Evolutionary conservation across 2,888 invertebrate genomes (phyloP).

Genomic region (Chrysopilus asiliformis): DNA sequence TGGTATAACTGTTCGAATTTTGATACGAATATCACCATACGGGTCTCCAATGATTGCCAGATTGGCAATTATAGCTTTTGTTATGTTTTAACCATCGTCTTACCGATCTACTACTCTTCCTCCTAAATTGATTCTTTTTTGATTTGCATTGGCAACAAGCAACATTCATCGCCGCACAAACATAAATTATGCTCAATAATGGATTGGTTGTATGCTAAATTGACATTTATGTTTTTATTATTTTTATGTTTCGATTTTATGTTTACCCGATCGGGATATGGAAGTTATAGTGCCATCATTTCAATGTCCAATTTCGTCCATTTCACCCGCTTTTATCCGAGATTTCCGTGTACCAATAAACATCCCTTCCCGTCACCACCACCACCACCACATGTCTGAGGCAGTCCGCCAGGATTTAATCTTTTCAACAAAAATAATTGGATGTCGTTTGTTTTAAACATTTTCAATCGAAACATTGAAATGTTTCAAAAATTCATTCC

Average conservation of each 20-base stretch:
- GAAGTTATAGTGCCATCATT: no score
- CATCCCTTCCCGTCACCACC: not conserved
- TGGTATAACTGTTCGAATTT: no score
- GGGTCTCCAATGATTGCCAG: no score
- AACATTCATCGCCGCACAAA: conserved; percentile 9
- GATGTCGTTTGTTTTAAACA: conserved; percentile 11
- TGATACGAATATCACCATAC: no score
- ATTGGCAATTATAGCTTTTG: no score
- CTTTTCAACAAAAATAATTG: conserved; percentile 13
- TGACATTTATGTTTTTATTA: conserved; percentile 23
- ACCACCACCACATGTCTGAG: not conserved
- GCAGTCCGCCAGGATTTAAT: not conserved
- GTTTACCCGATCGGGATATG: not conserved
- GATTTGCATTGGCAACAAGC: no score
- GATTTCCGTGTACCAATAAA: not conserved
- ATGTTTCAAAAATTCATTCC: conserved; percentile 10
- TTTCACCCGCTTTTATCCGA: not conserved
- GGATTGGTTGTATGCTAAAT: conserved; percentile 22
- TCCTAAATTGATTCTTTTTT: no score
- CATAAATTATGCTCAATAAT: conserved; percentile 21
- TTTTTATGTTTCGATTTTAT: conserved; percentile 7
- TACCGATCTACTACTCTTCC: no score
- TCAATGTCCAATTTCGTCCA: no score
- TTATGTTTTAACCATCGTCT: no score
- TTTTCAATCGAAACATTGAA: conserved; percentile 9